phyloP scores from a whole-genome alignment of 2,888 invertebrate species.

The Erebia ligea region DNA sequence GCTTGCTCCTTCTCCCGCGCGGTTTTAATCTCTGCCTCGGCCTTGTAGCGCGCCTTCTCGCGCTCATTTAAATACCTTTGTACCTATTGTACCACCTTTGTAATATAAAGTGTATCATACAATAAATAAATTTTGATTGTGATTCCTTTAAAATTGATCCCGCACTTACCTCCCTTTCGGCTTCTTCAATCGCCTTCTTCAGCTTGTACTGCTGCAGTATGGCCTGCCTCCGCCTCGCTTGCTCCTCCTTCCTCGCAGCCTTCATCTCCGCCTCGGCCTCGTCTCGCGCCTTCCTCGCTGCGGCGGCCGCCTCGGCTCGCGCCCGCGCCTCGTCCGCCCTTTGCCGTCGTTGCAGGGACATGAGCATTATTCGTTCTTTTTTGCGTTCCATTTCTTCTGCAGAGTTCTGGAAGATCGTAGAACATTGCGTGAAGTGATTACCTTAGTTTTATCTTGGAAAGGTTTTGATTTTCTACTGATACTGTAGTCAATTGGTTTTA shows the following conservation, averaged over 20 bases:
- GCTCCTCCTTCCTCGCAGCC: conserved; percentile 90
- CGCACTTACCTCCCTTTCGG: conserved; percentile 88
- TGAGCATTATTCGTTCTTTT: conserved; percentile 94
- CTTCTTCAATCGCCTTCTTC: conserved; percentile 96
- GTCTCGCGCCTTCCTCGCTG: conserved; percentile 89
- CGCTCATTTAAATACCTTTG: no score
- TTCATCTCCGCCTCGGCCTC: conserved; percentile 90
- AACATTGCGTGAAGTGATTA: not conserved
- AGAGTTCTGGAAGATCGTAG: conserved; percentile 84
- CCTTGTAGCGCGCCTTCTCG: conserved; percentile 89
- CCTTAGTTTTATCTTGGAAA: no score
- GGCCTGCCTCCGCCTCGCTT: conserved; percentile 91
- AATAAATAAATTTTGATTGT: no score
- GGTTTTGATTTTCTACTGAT: no score
- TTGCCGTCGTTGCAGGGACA: conserved; percentile 94
- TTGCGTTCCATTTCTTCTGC: conserved; percentile 96
- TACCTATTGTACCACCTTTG: no score
- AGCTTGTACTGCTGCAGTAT: conserved; percentile 97
- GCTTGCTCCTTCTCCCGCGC: conserved; percentile 93
- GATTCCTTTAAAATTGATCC: conserved; percentile 5
- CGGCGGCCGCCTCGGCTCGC: conserved; percentile 91
- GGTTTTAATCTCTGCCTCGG: conserved; percentile 89
- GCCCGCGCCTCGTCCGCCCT: conserved; percentile 94
- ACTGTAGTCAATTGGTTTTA: no score
- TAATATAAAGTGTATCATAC: no score